phyloP scores from a whole-genome alignment of 2,113 vertebrate genomes.

The Albula glossodonta region DNA sequence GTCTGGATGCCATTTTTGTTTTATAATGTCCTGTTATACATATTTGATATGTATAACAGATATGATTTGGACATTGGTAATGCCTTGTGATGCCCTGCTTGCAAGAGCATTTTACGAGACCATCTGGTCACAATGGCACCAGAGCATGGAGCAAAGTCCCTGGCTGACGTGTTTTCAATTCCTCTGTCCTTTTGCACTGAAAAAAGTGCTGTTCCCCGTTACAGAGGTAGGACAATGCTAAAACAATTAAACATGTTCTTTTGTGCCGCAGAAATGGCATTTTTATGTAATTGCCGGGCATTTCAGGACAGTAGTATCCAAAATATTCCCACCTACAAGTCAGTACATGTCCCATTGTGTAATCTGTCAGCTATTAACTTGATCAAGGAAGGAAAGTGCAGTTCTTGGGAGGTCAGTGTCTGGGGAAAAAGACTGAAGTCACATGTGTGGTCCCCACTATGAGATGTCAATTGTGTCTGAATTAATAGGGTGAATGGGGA shows the following conservation, averaged over 20 bases:
- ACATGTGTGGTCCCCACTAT: background rate
- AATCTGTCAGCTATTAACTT: conserved; percentile 22
- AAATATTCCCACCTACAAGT: background rate
- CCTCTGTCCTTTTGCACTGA: background rate
- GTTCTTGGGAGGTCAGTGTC: background rate
- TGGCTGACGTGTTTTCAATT: background rate
- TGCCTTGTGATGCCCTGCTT: too few relatives aligned
- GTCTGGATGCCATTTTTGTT: too few relatives aligned
- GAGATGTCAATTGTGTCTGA: background rate
- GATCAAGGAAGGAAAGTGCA: conserved; percentile 15
- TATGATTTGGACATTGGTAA: too few relatives aligned
- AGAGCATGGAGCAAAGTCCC: background rate
- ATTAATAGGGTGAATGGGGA: background rate
- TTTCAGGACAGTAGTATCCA: background rate
- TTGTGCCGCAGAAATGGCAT: background rate
- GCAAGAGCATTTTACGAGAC: too few relatives aligned
- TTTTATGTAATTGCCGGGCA: background rate
- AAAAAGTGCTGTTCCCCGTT: background rate
- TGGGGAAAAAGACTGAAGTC: background rate
- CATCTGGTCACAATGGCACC: too few relatives aligned
- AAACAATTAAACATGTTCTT: background rate
- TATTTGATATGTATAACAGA: too few relatives aligned
- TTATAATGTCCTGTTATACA: too few relatives aligned
- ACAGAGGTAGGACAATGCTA: background rate
- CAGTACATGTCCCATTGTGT: conserved; percentile 10